These are phyloP conservation scores for Apamea monoglypha DNA, from an alignment of 2,888 invertebrate genomes.

Conservation along the genomic window DNA sequence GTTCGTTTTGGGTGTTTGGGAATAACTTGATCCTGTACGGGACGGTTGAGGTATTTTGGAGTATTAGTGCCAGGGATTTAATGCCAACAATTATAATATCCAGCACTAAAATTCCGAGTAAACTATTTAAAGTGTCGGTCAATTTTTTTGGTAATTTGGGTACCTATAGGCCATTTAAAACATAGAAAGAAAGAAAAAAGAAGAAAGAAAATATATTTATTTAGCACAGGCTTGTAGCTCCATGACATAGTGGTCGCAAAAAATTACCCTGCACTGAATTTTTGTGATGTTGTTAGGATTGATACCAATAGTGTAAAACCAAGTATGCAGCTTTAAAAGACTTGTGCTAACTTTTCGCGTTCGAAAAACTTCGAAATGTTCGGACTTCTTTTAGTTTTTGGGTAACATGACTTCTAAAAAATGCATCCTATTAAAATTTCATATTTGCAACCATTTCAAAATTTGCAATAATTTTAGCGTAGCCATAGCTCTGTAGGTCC, in stretches of 20 bases:
- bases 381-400: not conserved
- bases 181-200: no score
- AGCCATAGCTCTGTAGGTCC: not conserved
- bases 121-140: not conserved
- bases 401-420: not conserved
- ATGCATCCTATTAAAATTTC: not conserved
- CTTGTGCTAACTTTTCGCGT: not conserved
- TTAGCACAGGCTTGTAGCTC: no score
- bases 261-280: no score
- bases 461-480: not conserved
- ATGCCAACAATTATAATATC: not conserved
- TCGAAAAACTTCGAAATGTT: not conserved
- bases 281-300: no score
- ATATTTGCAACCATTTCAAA: no score
- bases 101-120: not conserved
- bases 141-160: not conserved
- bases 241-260: no score
- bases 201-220: no score
- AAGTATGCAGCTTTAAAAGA: not conserved
- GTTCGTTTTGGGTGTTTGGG: constrained; percentile 56
- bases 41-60: constrained; percentile 31
- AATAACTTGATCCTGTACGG: constrained; percentile 63
- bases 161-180: no score
- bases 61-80: constrained; percentile 23
- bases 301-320: no score